Conservation (phyloP, 2,888 invertebrate genomes). For the Stenotaenia linearis region DNA sequence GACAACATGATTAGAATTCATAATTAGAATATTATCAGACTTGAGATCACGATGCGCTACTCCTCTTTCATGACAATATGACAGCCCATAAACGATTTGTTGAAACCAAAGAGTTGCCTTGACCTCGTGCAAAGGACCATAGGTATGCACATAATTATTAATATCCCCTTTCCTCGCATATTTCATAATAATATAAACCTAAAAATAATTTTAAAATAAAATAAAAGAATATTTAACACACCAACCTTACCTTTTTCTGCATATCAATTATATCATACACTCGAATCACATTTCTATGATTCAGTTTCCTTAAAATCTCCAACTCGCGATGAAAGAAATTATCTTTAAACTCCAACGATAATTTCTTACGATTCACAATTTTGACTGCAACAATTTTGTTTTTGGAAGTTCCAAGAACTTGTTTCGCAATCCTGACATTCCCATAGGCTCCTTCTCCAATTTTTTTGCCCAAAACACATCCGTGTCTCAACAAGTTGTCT, state of each 20-base stretch:
- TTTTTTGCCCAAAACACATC: slow-evolving; percentile 4
- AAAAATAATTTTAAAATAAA: background rate
- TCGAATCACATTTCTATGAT: slow-evolving; percentile 26
- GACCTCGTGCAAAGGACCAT: background rate
- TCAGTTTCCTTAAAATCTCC: slow-evolving; percentile 1
- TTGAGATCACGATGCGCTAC: slow-evolving; percentile 23
- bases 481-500: background rate
- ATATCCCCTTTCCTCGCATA: slow-evolving; percentile 15
- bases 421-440: background rate
- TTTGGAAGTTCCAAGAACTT: background rate
- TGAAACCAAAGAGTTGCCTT: slow-evolving; percentile 27
- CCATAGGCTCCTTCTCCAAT: slow-evolving; percentile 17
- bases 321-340: slow-evolving; percentile 30
- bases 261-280: slow-evolving; percentile 8
- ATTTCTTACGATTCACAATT: slow-evolving; percentile 16
- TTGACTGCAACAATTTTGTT: background rate
- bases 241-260: background rate
- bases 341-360: slow-evolving; percentile 12
- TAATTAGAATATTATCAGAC: slow-evolving; percentile 24
- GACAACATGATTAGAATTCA: background rate
- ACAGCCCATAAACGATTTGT: slow-evolving; percentile 13
- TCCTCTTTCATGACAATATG: background rate
- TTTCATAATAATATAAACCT: slow-evolving; percentile 31
- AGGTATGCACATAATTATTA: background rate
- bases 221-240: no score